Evolutionary conservation across 2,888 invertebrate species (phyloP).

Genomic region (Cistogaster globosa): DNA sequence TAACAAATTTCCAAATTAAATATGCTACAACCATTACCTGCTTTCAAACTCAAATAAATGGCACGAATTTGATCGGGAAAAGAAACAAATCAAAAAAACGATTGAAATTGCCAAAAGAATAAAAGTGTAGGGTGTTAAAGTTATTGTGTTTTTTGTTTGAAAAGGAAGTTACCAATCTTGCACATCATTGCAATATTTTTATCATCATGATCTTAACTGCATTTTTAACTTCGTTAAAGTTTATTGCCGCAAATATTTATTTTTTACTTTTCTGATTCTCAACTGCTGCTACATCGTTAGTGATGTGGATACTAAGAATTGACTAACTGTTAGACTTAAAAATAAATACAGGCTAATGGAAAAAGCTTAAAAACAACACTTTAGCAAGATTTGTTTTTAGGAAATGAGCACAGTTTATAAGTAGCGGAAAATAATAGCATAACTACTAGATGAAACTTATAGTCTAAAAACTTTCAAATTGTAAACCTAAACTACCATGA

Average conservation of each 20-base stretch:
- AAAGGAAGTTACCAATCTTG: constrained; percentile 69
- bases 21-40: too few relatives aligned
- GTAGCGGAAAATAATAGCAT: too few relatives aligned
- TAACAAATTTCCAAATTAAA: too few relatives aligned
- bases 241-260: constrained; percentile 39
- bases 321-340: constrained; percentile 14
- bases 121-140: neutral
- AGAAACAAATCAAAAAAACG: too few relatives aligned
- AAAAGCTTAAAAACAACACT: too few relatives aligned
- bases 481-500: too few relatives aligned
- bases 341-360: neutral
- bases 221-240: constrained; percentile 45
- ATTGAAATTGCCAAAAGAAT: neutral
- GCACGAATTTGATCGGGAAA: too few relatives aligned
- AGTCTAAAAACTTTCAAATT: too few relatives aligned
- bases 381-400: too few relatives aligned
- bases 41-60: too few relatives aligned
- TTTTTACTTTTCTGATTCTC: constrained; percentile 7
- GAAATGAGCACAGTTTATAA: too few relatives aligned
- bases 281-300: constrained; percentile 55
- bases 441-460: too few relatives aligned
- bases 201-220: constrained; percentile 41
- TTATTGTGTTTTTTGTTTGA: neutral
- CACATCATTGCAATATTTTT: constrained; percentile 59
- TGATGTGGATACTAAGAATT: neutral